Base-by-base conservation (phyloP, 2,888 invertebrate genomes). In the Adela reaumurella region DNA sequence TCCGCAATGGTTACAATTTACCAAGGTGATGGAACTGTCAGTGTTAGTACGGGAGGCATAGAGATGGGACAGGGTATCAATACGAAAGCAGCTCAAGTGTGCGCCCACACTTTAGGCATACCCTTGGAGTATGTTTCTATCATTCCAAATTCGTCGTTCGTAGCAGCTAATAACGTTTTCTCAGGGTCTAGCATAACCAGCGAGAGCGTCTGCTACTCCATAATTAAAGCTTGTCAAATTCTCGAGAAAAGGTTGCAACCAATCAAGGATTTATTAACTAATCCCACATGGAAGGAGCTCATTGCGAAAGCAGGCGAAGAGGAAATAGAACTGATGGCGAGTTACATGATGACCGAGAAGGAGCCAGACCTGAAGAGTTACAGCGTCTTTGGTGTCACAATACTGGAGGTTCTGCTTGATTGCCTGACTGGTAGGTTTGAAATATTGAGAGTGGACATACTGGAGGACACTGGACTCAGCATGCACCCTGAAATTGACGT, bases 11-110 rank as follows among this genome's bases (percentile, higher is more conserved):
- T 90, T 1, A 79, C 84, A 0, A 82, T 92, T 52, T 90, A 85
- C 58, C 82, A 85, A 50, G 77, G 81, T 0, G 87, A 89, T 62
- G 89, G 86, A 1, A 83, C 85, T 1, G 89, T 92, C 0, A 82
- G 85, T 0, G 70, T 92, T 1, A 71, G 83, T 0, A 87, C 88
- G 49, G 87, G 86, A 4, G 89, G 88, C 1, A 73, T 86, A 45
- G 89, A 89, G 68, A 83, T 86, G 71, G 92, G 92, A 0, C 92
- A 92, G 76, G 92, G 92, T 0, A 78, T 90, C 35, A 88, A 91
- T 54, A 91, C 91, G 0, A 92, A 91, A 80, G 86, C 81, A 0
- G 85, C 86, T 2, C 91, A 91, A 77, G 87, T 90, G 0, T 87
- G 84, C 49, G 92, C 92, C 0, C 81, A 88, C 57, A 81, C 83